A percentile compares a stretch with the other conserved stretches of the same genome.
Conservation (phyloP, 2,888 invertebrate genomes). For the Cantharis nigra region DNA sequence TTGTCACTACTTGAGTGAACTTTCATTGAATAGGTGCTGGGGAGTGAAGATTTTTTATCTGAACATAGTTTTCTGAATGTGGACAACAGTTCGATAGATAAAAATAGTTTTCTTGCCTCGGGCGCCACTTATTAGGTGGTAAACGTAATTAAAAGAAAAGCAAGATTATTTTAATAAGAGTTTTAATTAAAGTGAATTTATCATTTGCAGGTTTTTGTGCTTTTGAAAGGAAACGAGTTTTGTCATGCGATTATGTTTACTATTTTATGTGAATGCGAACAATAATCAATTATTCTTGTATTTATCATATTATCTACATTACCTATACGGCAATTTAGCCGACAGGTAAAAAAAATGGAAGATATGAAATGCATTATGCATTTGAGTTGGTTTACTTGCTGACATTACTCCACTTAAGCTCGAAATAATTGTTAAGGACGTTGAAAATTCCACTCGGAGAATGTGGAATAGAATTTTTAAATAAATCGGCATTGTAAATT, state of each 20-base stretch:
- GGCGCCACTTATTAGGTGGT: not conserved
- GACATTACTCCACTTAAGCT: not conserved
- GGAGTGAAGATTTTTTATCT: too few relatives aligned
- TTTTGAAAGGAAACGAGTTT: constrained; percentile 6
- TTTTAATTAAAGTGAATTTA: not conserved
- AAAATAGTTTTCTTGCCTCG: not conserved
- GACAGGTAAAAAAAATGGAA: constrained; percentile 39
- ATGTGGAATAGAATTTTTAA: not conserved
- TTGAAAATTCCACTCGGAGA: not conserved
- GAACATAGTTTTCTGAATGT: too few relatives aligned
- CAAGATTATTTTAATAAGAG: not conserved
- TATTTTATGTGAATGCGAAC: constrained; percentile 8
- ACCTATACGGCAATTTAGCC: constrained; percentile 36
- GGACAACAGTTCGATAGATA: not conserved
- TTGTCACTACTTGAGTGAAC: too few relatives aligned
- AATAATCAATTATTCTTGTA: constrained; percentile 45
- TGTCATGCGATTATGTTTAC: constrained; percentile 16
- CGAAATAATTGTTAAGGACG: not conserved
- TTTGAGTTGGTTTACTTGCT: constrained; percentile 15
- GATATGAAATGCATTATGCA: constrained; percentile 44
- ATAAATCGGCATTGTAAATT: not conserved
- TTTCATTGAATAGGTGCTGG: too few relatives aligned
- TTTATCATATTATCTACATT: constrained; percentile 44
- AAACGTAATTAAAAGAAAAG: not conserved
- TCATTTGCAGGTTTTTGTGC: not conserved